Base-by-base conservation (phyloP, 1,140 invertebrate genomes). In the Drosophila rufa region DNA sequence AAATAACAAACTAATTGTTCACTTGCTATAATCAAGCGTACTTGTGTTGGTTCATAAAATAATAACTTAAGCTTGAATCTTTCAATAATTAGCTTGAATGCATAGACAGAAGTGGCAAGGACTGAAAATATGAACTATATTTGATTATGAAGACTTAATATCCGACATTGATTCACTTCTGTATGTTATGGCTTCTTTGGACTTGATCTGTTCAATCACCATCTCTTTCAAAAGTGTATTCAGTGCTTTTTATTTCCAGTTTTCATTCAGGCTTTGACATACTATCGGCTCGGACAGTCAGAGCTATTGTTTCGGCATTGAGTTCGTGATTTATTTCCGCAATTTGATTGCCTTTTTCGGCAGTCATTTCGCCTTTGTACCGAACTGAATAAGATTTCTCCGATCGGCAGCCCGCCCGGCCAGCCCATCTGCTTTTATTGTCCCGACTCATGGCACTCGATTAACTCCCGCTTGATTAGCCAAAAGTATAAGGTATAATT, bases 401-500 rank as follows among this genome's bases (percentile, higher is more conserved):
- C 19, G 45, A 46, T 30, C 55, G 25, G 8, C 15, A 27, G 46
- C n/a, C 43, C 50, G 51, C 51, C 51, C 17, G 17, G 48, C 17
- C 62, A 22, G 22, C 53, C 30, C 53, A 60, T 73, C 65, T 48
- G 51, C 38, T 60, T 73, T 43, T 73, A 60, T 73, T 67, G 67
- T 25, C 40, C 45, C 22, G 14, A 9, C 33, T 43, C 14, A 73
- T 40, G 57, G 45, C 55, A 70, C 67, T 30, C 67, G 67, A 42
- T 33, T 43, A 36, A 17, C 22, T 30, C 27, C 43, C 53, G 15
- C 38, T 60, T 73, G 67, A 66, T 75, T 78, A 79, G 55, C 30
- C 51, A 46, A 22, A 68, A 78, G 59, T 50, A 27, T 77, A 15
- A 57, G 75, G 56, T 60, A 33, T 77, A 81, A 84, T 84, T 85